Conservation (phyloP, 2,888 invertebrate genomes). For the Crocallis elinguaria region DNA sequence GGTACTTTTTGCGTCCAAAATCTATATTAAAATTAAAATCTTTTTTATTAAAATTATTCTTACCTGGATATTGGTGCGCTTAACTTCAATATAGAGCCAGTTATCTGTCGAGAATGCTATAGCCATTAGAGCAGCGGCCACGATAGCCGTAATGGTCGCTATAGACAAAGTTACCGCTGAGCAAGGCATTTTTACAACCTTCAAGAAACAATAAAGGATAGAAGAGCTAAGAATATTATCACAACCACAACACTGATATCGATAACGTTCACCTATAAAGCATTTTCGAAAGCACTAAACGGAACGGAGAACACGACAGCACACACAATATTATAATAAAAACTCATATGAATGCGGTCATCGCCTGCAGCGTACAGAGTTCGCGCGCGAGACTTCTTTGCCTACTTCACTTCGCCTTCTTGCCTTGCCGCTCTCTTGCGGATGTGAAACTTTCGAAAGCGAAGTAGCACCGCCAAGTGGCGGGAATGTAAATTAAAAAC, state of each 20-base stretch:
- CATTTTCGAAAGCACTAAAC: conserved; percentile 81
- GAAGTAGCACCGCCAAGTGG: conserved; percentile 78
- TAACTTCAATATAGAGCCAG: conserved; percentile 97
- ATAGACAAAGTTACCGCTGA: conserved; percentile 97
- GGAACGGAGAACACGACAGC: conserved; percentile 78
- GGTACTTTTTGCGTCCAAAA: too few species aligned
- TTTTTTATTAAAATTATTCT: conserved; percentile 46
- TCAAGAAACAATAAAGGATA: conserved; percentile 63
- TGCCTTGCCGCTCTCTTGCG: conserved; percentile 82
- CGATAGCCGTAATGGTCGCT: conserved; percentile 97
- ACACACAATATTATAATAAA: conserved; percentile 77
- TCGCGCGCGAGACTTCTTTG: conserved; percentile 81
- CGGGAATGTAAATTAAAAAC: conserved; percentile 80
- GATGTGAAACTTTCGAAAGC: conserved; percentile 85
- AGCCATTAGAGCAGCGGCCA: conserved; percentile 95
- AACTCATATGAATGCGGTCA: conserved; percentile 83
- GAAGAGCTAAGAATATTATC: conserved; percentile 62
- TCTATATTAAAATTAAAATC: too few species aligned
- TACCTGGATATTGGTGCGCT: conserved; percentile 95
- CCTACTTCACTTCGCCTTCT: conserved; percentile 72
- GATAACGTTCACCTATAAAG: conserved; percentile 78
- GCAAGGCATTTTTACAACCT: conserved; percentile 92
- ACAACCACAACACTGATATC: conserved; percentile 79
- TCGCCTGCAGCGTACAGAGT: conserved; percentile 82
- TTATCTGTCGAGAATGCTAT: conserved; percentile 98